A percentile compares a stretch with the other conserved stretches of the same genome.
Evolutionary conservation across 2,888 invertebrate genomes (phyloP).

Genomic region (Sialis lutaria): DNA sequence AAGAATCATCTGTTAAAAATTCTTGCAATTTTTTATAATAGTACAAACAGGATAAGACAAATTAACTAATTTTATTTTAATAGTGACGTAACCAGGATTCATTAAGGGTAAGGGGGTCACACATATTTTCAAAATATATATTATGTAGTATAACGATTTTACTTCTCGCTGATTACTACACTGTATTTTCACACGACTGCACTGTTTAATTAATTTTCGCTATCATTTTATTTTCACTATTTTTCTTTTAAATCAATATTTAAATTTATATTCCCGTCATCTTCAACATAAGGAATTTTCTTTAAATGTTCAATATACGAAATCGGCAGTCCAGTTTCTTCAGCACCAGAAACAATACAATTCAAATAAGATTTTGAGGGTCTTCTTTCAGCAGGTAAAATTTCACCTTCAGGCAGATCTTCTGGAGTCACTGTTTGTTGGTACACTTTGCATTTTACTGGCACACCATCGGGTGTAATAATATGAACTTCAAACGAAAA

Average conservation of each 20-base stretch:
- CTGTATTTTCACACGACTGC: no score
- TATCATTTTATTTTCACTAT: background rate
- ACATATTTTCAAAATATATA: no score
- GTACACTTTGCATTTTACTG: constrained; percentile 48
- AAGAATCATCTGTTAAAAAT: background rate
- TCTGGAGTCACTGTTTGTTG: constrained; percentile 43
- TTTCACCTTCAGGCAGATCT: constrained; percentile 18
- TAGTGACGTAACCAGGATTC: background rate
- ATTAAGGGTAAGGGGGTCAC: background rate
- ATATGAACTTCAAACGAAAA: constrained; percentile 44
- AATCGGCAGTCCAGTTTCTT: constrained; percentile 52
- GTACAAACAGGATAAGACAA: no score
- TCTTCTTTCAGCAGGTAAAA: constrained; percentile 38
- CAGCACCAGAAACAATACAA: constrained; percentile 55
- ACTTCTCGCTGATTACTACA: background rate
- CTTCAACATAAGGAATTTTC: constrained; percentile 56
- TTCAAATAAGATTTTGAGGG: constrained; percentile 66
- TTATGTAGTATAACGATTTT: no score
- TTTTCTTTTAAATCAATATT: constrained; percentile 10
- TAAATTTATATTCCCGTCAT: constrained; percentile 30
- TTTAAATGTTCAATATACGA: constrained; percentile 52
- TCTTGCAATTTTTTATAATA: background rate
- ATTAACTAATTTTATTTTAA: no score
- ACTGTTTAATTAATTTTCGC: no score
- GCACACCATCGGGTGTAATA: constrained; percentile 29